Evolutionary conservation across 1,140 invertebrate species (phyloP), one percentile per base, ranked within the genome.

Genomic region (Heliconius himera): DNA sequence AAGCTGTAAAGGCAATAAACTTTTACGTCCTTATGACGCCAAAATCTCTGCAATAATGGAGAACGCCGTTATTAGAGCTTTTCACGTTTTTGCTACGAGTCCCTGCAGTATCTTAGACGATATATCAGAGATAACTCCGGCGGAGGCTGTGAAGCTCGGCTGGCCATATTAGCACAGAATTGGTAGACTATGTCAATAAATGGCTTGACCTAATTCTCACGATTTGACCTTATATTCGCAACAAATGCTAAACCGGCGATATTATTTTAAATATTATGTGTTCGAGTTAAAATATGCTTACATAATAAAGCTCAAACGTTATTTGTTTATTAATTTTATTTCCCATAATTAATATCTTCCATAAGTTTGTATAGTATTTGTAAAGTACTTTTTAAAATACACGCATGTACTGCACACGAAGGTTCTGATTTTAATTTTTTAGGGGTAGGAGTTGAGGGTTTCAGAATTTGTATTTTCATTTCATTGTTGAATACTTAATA

Each of bases 61-160:
- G 54, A 60, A 70, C 26, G 33, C 38, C 56, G 36, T 38, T 78
- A 78, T 33, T 46, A 72, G 71, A 60, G 49, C 71, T 78, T 78
- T 77, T 73, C 71, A 36, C 77, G 41, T 72, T 60, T 78, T 78
- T 73, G 26, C 71, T 49, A 73, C 77, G 70, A 51, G 54, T 56
- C 71, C 71, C 51, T 29, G 51, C 71, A 46, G 29, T 78, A 74
- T 78, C 77, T 78, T 72, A 54, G 54, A 54, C 54, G 46, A 74
- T 72, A 78, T 74, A 78, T 78, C 77, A 74, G 72, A 78, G 77
- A 78, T 78, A 78, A 78, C 49, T 78, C 60, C 72, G 56, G 13
- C 54, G 33, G 73, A 74, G 38, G 38, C 77, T 54, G 72, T 33
- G 54, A 71, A 22, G 60, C 72, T 78, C 22, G 54, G 49, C 72